Conservation (phyloP, 2,113 vertebrate genomes). For the Perca fluviatilis region DNA sequence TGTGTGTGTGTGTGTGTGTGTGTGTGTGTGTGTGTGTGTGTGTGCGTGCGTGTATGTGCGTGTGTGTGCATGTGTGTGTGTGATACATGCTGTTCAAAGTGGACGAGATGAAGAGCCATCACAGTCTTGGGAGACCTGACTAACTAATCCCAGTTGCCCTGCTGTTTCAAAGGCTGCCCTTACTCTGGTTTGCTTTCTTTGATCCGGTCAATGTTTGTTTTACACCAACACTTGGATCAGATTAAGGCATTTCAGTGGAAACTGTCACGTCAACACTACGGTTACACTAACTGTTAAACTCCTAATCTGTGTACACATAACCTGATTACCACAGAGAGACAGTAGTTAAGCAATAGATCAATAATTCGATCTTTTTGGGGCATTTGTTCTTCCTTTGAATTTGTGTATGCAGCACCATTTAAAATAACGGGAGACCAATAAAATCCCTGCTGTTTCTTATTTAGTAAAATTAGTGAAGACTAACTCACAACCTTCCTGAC, state of each 20-base stretch:
- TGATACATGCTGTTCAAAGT: neutral
- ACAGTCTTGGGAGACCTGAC: constrained; percentile 14
- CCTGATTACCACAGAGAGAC: constrained; percentile 9
- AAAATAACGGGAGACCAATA: neutral
- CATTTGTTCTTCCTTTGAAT: neutral
- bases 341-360: neutral
- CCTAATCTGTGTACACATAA: constrained; percentile 9
- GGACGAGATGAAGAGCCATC: constrained; percentile 38
- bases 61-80: neutral
- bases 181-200: neutral
- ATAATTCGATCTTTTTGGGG: neutral
- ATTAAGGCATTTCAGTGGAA: neutral
- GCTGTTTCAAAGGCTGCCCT: constrained; percentile 13
- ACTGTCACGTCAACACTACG: constrained; percentile 6
- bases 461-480: neutral
- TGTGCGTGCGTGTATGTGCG: constrained; percentile 18
- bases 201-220: neutral
- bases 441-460: neutral
- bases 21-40: neutral
- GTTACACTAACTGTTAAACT: constrained; percentile 1
- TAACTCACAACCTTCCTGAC: neutral
- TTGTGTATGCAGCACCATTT: neutral
- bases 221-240: neutral
- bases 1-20: neutral
- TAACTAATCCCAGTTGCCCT: constrained; percentile 35